Percentiles rank a stretch among this genome's conserved stretches.
phyloP scores from a whole-genome alignment of 2,797 vertebrate genomes.

The Hydrophis major region DNA sequence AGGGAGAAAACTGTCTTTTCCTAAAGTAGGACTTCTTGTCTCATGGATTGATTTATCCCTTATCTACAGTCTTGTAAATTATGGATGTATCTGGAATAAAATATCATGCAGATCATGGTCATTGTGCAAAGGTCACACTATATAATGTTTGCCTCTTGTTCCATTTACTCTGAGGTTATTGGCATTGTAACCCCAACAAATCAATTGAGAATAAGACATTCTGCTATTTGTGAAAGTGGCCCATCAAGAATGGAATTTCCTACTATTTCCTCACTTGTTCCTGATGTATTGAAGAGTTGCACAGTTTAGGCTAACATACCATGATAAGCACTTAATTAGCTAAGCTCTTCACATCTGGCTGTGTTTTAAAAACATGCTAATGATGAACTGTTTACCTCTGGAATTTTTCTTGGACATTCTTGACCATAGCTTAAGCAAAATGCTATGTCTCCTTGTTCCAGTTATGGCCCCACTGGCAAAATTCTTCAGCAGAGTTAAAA shows the following conservation, averaged over 20 bases:
- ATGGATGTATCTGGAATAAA: background rate
- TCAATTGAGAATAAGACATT: background rate
- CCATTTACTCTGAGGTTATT: background rate
- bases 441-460: background rate
- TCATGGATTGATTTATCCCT: background rate
- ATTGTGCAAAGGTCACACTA: background rate
- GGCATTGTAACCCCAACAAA: slow-evolving; percentile 1
- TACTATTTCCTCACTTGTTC: background rate
- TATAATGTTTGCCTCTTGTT: background rate
- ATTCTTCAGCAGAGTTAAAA: background rate
- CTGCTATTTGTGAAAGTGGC: background rate
- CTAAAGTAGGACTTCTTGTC: background rate
- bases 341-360: background rate
- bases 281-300: background rate
- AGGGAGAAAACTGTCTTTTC: background rate
- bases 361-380: background rate
- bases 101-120: background rate
- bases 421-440: background rate
- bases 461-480: background rate
- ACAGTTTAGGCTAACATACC: background rate
- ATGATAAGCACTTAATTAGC: background rate
- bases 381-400: background rate
- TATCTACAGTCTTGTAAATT: background rate
- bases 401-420: background rate
- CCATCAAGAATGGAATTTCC: background rate